Conservation (phyloP, 2,888 invertebrate species). For the Morpho achilles region DNA sequence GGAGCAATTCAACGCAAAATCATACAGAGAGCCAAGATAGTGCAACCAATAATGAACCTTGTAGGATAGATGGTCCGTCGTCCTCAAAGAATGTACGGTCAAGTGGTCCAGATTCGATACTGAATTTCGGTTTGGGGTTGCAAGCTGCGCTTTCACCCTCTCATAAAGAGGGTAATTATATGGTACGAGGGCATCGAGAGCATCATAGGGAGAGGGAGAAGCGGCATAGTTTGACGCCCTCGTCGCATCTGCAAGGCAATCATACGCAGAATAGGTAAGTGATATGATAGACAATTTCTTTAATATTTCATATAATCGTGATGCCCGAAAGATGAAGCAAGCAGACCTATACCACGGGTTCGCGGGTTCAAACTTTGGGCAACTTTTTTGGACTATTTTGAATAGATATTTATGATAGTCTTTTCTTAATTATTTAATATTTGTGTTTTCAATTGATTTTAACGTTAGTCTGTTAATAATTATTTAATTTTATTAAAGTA, state of each 20-base stretch:
- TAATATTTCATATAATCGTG: too few relatives aligned
- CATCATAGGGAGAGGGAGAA: slow-evolving; percentile 69
- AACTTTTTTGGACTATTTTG: too few relatives aligned
- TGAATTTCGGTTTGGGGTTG: slow-evolving; percentile 60
- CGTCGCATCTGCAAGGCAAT: slow-evolving; percentile 56
- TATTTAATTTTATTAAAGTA: too few relatives aligned
- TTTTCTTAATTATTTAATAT: too few relatives aligned
- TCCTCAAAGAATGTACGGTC: slow-evolving; percentile 52
- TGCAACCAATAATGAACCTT: slow-evolving; percentile 43
- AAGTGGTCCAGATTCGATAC: slow-evolving; percentile 57
- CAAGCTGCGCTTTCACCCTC: slow-evolving; percentile 66
- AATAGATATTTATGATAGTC: too few relatives aligned
- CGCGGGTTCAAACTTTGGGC: too few relatives aligned
- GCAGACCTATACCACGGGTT: too few relatives aligned
- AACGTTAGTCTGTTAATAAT: too few relatives aligned
- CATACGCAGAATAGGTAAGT: slow-evolving; percentile 64
- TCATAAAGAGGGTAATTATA: slow-evolving; percentile 55
- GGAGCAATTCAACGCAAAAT: slow-evolving; percentile 37
- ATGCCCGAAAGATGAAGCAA: too few relatives aligned
- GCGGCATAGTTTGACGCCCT: slow-evolving; percentile 76
- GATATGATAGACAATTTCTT: background rate
- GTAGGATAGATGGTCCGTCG: slow-evolving; percentile 51
- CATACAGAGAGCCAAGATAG: slow-evolving; percentile 43
- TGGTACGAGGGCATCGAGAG: slow-evolving; percentile 48
- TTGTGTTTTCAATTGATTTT: too few relatives aligned